Evolutionary conservation across 2,113 vertebrate genomes (phyloP).

Genomic region (Andinoacara biseriatus): DNA sequence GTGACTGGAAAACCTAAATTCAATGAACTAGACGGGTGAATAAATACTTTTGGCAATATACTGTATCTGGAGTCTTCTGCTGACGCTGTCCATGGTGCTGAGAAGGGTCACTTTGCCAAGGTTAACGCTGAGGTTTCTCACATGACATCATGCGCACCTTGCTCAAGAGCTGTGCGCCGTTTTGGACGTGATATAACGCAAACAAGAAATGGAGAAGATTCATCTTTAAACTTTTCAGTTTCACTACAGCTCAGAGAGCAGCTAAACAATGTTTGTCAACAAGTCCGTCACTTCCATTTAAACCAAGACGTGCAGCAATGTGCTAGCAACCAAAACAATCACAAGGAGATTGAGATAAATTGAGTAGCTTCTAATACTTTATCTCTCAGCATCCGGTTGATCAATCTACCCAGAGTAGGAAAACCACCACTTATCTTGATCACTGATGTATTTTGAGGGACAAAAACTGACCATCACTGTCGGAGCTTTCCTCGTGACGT

Average conservation of each 20-base stretch:
- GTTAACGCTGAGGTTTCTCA: not conserved
- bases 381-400: not conserved
- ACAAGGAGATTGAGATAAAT: not conserved
- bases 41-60: too few species aligned
- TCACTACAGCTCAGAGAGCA: too few species aligned
- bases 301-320: not conserved
- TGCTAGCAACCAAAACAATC: not conserved
- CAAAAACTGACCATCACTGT: slow-evolving; percentile 87
- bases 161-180: not conserved
- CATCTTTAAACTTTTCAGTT: too few species aligned
- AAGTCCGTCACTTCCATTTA: not conserved
- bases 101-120: not conserved
- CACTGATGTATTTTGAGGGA: too few species aligned
- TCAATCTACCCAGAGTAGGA: accelerated
- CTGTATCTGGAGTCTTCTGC: too few species aligned
- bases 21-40: too few species aligned
- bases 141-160: not conserved
- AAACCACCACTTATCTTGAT: not conserved
- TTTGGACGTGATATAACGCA: too few species aligned
- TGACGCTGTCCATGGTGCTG: slow-evolving; percentile 33
- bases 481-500: slow-evolving; percentile 87
- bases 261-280: too few species aligned
- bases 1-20: too few species aligned
- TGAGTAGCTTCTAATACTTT: not conserved
- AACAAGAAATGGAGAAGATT: too few species aligned